Percentiles rank a stretch among this genome's conserved stretches.
phyloP scores from a whole-genome alignment of 2,797 vertebrate species.

The Hoplostethus atlanticus region DNA sequence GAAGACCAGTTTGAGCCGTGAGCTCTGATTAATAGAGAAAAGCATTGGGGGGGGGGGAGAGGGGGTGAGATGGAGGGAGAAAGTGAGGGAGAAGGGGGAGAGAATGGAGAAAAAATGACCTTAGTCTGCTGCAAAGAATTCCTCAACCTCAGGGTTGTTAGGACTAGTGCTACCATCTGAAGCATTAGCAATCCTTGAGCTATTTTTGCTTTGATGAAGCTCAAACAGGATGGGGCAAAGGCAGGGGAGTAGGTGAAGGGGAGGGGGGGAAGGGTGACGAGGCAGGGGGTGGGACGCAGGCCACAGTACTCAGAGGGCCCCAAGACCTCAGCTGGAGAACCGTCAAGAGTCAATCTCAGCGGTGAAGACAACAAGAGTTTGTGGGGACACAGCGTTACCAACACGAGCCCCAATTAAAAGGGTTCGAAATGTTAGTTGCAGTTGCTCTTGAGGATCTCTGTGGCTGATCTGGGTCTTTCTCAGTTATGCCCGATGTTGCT shows the following conservation, averaged over 20 bases:
- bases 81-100: constrained; percentile 57
- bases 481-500: too few relatives aligned
- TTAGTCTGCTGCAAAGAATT: constrained; percentile 97
- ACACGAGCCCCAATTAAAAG: constrained; percentile 16
- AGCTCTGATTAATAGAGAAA: constrained; percentile 99
- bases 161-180: constrained; percentile 94
- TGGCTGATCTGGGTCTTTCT: too few relatives aligned
- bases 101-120: constrained; percentile 89
- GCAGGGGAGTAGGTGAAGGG: background rate
- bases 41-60: constrained; percentile 92
- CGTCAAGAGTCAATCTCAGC: constrained; percentile 90
- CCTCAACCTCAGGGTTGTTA: constrained; percentile 97
- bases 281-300: constrained; percentile 69
- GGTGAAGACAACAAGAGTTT: constrained; percentile 77
- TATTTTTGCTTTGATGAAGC: constrained; percentile 96
- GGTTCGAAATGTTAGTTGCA: background rate
- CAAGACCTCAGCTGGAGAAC: constrained; percentile 88
- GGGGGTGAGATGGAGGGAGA: constrained; percentile 87
- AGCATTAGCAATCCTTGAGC: constrained; percentile 96
- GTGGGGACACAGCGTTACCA: constrained; percentile 24
- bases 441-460: constrained; percentile 1
- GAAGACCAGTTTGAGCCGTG: constrained; percentile 99
- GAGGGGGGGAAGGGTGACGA: constrained; percentile 37
- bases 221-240: constrained; percentile 83
- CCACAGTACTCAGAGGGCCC: constrained; percentile 88